phyloP scores from a whole-genome alignment of 2,113 vertebrate genomes.

The Dicerorhinus sumatrensis region DNA sequence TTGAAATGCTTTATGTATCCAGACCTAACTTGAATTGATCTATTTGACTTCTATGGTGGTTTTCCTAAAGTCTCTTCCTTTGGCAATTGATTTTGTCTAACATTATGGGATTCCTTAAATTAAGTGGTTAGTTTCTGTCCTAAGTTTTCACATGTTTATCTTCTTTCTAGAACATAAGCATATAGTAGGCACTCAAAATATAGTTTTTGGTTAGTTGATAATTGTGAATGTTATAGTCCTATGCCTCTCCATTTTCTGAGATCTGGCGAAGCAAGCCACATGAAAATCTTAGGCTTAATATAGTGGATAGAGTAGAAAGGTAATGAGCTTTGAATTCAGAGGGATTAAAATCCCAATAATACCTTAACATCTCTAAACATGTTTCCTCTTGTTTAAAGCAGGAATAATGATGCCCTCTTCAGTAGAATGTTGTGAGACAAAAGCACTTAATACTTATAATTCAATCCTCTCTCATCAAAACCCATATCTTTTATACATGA shows the following conservation, averaged over 20 bases:
- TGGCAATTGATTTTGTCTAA: not conserved
- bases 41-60: not conserved
- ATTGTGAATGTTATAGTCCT: slow-evolving; percentile 13
- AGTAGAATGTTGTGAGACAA: not conserved
- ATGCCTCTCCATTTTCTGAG: not conserved
- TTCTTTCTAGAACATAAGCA: not conserved
- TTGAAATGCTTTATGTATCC: not conserved
- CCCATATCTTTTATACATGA: not conserved
- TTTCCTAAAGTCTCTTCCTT: not conserved
- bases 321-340: not conserved
- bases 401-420: not conserved
- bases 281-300: not conserved
- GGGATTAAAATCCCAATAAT: not conserved
- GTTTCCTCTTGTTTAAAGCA: not conserved
- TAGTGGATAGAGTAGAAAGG: not conserved
- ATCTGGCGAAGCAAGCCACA: not conserved
- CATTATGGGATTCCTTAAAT: not conserved
- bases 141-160: not conserved
- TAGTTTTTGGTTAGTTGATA: not conserved
- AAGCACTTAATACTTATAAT: not conserved
- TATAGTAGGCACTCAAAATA: not conserved
- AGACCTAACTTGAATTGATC: not conserved
- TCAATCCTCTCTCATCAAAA: not conserved
- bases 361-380: not conserved
- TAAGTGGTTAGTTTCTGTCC: not conserved